phyloP scores from a whole-genome alignment of 2,113 vertebrate species.

The Raphicerus campestris region DNA sequence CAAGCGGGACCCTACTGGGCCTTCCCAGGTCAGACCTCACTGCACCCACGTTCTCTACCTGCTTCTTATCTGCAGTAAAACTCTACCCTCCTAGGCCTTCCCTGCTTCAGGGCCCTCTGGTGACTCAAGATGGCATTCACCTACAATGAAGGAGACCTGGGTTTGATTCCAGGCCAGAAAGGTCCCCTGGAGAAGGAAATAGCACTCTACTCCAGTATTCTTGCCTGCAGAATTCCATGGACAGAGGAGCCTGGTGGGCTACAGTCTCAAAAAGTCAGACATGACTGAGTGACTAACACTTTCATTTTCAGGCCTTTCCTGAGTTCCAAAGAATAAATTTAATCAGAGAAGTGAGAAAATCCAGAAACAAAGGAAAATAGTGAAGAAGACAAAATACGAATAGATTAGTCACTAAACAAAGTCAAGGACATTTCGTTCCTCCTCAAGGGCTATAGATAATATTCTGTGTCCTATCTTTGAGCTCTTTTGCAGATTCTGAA shows the following conservation, averaged over 20 bases:
- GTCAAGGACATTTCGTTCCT: background rate
- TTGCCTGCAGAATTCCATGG: background rate
- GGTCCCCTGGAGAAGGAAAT: background rate
- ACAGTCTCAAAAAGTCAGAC: background rate
- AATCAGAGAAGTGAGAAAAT: background rate
- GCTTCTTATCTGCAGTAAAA: background rate
- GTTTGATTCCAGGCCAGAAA: background rate
- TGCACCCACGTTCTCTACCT: background rate
- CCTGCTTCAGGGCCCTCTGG: background rate
- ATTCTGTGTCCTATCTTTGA: background rate
- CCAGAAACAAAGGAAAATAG: background rate
- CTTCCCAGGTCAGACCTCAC: background rate
- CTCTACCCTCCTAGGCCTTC: background rate
- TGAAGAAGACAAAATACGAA: background rate
- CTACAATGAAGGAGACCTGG: background rate
- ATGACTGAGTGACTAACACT: background rate
- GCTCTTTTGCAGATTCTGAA: background rate
- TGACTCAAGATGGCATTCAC: background rate
- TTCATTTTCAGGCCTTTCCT: background rate
- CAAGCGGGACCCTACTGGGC: background rate
- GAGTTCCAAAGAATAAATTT: background rate
- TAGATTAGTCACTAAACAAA: background rate
- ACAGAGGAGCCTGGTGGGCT: background rate
- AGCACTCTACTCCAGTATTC: background rate
- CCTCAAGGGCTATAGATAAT: background rate